These are phyloP conservation scores for Chirona hameri DNA, from an alignment of 2,888 invertebrate species.

Conservation along the genomic window DNA sequence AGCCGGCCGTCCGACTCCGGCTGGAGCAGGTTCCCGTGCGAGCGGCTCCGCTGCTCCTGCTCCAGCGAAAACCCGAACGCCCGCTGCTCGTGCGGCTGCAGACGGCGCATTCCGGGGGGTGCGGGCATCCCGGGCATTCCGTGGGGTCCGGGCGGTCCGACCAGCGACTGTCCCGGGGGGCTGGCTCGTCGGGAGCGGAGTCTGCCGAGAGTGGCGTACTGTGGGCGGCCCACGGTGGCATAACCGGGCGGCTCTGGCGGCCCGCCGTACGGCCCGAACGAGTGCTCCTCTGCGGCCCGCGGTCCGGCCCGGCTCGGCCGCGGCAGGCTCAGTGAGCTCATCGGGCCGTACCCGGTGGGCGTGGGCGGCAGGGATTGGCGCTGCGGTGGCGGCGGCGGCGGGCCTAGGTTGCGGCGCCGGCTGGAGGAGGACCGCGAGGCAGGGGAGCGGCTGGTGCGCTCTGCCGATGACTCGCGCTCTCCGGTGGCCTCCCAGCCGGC, in stretches of 20 bases:
- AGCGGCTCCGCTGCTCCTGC: slow-evolving; percentile 87
- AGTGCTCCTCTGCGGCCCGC: too few relatives aligned
- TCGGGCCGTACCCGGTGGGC: slow-evolving; percentile 43
- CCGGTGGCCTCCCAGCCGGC: not conserved
- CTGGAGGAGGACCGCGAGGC: slow-evolving; percentile 23
- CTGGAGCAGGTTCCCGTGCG: slow-evolving; percentile 86
- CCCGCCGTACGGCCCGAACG: slow-evolving; percentile 49
- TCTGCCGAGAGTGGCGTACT: slow-evolving; percentile 54
- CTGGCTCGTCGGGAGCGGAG: slow-evolving; percentile 43
- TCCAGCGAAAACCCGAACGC: slow-evolving; percentile 91
- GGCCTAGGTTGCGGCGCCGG: slow-evolving; percentile 36
- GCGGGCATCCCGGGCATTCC: too few relatives aligned
- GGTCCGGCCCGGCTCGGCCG: slow-evolving; percentile 54
- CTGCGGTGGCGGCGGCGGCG: slow-evolving; percentile 41
- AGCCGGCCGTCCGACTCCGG: slow-evolving; percentile 61
- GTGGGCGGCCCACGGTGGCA: slow-evolving; percentile 56
- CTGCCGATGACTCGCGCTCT: not conserved
- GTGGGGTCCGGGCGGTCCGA: not conserved
- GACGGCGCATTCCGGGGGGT: too few relatives aligned
- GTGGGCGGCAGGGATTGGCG: slow-evolving; percentile 41
- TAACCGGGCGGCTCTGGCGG: slow-evolving; percentile 57
- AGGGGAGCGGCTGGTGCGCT: slow-evolving; percentile 41
- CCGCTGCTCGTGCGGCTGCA: slow-evolving; percentile 71
- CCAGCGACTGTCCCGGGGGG: slow-evolving; percentile 39
- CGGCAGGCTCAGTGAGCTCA: slow-evolving; percentile 56